Evolutionary conservation across 35 echinoderm and acorn worm species (phyloP).

Genomic region (Eucidaris tribuloides): DNA sequence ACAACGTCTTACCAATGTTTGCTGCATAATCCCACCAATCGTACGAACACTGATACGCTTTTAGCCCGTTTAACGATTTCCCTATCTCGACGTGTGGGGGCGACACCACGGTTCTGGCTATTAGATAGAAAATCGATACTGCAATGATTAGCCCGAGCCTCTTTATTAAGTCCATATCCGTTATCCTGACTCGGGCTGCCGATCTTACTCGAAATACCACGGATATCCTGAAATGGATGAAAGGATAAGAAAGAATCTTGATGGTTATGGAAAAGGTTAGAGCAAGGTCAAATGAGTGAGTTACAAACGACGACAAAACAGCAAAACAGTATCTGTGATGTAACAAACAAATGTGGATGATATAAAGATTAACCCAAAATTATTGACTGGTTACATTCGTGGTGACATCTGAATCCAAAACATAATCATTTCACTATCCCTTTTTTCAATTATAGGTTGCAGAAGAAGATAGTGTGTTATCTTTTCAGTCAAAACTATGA

Average conservation of each 20-base stretch:
- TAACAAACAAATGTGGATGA: too few relatives aligned
- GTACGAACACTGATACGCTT: conserved; percentile 85
- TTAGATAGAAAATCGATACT: conserved; percentile 77
- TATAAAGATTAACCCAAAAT: too few relatives aligned
- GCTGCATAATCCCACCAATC: conserved; percentile 99
- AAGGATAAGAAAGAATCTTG: background rate
- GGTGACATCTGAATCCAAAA: too few relatives aligned
- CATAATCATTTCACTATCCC: too few relatives aligned
- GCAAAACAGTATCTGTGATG: too few relatives aligned
- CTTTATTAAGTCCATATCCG: conserved; percentile 91
- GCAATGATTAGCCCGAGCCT: conserved; percentile 82
- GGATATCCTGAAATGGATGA: conserved; percentile 65
- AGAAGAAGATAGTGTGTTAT: too few relatives aligned
- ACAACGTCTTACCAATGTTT: conserved; percentile 70
- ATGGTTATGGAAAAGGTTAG: too few relatives aligned
- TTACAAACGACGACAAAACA: too few relatives aligned
- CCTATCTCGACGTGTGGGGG: conserved; percentile 62
- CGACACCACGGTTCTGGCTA: conserved; percentile 68
- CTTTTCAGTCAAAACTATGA: too few relatives aligned
- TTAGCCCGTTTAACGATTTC: conserved; percentile 58
- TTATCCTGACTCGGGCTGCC: conserved; percentile 89
- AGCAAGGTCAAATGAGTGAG: too few relatives aligned
- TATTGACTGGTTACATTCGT: too few relatives aligned
- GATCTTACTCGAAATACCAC: conserved; percentile 92
- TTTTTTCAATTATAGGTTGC: too few relatives aligned